Base-by-base conservation (phyloP, 1,140 invertebrate genomes). In the Drosophila nigrodunni region DNA sequence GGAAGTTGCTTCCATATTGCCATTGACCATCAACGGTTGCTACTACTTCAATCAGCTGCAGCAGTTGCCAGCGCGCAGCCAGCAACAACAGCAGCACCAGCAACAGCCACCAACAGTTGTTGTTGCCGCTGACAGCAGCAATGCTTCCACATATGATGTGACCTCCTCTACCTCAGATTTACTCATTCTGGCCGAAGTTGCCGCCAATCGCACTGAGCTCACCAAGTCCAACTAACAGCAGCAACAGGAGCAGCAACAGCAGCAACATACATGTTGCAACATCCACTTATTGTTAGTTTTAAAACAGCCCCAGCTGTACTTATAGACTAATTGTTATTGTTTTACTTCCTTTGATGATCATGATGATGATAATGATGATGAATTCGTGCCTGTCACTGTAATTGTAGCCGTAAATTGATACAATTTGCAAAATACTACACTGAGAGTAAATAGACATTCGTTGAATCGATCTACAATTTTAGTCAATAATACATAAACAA, bases 121-220 rank as follows among this genome's bases (percentile, higher is more conserved):
- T 25, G 47, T 50, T 25, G 47, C 46, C 4, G 71, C 55, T 50
- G 44, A 60, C 11, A 64, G 43, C 71, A 37, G 41, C 55, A 39
- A 25, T 60, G 25, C 30, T 61, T 35, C 62, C 64, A 52, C 58
- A 47, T 85, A 69, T 35, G 91, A 87, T 68, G 86, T 79, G 74
- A 86, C 79, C 62, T 79, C 89, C 83, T 76, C 89, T 89, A 90
- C 91, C 89, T 92, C 91, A 89, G 91, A 92, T 89, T 71, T 92
- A 87, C 78, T 92, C 72, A 92, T 92, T 61, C 75, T 92, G 77
- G 91, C 91, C 74, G 91, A 92, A 82, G 91, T 92, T 47, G 91
- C 91, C 75, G 91, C 91, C 74, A 90, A 92, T 80, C 91, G 90
- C 77, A 92, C 90, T 77, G 91, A 92, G 74, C 62, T 90, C 72